Conservation (phyloP, 2,113 vertebrate genomes). For the Nothobranchius kuhntae region DNA sequence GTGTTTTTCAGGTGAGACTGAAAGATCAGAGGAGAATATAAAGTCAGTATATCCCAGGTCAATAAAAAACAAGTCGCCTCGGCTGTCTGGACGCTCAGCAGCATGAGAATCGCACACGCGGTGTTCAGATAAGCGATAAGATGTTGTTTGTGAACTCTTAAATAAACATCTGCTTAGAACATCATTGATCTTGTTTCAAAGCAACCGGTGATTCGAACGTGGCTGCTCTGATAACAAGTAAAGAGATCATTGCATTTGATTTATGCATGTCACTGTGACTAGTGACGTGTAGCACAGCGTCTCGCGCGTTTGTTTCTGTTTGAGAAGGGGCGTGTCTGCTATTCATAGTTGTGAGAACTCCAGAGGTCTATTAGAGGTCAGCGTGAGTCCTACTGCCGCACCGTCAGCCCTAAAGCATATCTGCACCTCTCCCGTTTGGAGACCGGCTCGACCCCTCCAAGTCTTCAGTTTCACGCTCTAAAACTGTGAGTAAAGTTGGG, state of each 20-base stretch:
- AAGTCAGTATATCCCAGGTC: too few species aligned
- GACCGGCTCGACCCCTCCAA: conserved; percentile 11
- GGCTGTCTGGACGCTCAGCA: neutral
- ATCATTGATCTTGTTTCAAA: too few species aligned
- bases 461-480: conserved; percentile 5
- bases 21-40: too few species aligned
- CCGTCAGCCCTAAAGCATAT: conserved; percentile 35
- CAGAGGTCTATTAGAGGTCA: conserved; percentile 73
- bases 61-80: too few species aligned
- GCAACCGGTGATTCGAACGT: too few species aligned
- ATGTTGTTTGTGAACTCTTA: neutral
- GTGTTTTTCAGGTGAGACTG: too few species aligned
- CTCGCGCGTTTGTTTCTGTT: conserved; percentile 56
- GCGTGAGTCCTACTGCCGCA: conserved; percentile 42
- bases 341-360: conserved; percentile 72
- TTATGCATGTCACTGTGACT: neutral
- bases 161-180: conserved; percentile 2
- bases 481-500: conserved; percentile 60
- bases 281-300: conserved; percentile 5
- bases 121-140: conserved; percentile 22
- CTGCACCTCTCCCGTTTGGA: conserved; percentile 16
- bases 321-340: conserved; percentile 66
- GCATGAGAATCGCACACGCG: conserved; percentile 8
- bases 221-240: too few species aligned
- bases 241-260: too few species aligned